phyloP scores from a whole-genome alignment of 1,140 invertebrate species.

The Drosophila cardini region DNA sequence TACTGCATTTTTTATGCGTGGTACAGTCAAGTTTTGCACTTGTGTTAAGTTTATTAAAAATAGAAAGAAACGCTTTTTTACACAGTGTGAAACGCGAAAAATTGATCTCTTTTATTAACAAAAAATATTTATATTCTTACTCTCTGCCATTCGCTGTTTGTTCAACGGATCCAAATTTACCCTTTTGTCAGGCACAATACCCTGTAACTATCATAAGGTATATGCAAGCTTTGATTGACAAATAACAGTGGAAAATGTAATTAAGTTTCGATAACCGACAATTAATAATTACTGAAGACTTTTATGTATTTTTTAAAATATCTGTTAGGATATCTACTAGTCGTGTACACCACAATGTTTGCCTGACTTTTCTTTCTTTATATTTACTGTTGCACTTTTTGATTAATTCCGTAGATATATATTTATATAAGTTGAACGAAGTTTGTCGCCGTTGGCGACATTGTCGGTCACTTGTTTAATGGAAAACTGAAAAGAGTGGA shows the following conservation, averaged over 20 bases:
- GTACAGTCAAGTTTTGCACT: conserved; percentile 69
- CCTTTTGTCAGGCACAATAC: not conserved
- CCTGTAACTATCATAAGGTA: not conserved
- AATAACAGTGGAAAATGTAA: not conserved
- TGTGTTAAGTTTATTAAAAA: conserved; percentile 72
- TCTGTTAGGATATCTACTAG: not conserved
- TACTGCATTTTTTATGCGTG: conserved; percentile 25
- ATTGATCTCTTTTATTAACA: conserved; percentile 72
- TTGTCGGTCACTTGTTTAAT: conserved; percentile 43
- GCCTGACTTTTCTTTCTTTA: conserved; percentile 19
- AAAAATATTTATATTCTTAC: conserved; percentile 78
- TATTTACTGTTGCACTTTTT: conserved; percentile 62
- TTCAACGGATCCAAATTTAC: not conserved
- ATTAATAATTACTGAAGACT: not conserved
- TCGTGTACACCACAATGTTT: not conserved
- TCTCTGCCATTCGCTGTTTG: conserved; percentile 32
- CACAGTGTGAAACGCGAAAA: conserved; percentile 24
- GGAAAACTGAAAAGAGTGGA: not conserved
- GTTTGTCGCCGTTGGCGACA: conserved; percentile 51
- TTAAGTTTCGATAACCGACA: not conserved
- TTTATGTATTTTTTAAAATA: not conserved
- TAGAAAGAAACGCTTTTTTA: conserved; percentile 30
- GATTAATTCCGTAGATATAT: conserved; percentile 78
- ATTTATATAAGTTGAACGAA: conserved; percentile 71
- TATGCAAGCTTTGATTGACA: not conserved